Base-by-base conservation (phyloP, 1,140 invertebrate genomes). In the Apis dorsata region DNA sequence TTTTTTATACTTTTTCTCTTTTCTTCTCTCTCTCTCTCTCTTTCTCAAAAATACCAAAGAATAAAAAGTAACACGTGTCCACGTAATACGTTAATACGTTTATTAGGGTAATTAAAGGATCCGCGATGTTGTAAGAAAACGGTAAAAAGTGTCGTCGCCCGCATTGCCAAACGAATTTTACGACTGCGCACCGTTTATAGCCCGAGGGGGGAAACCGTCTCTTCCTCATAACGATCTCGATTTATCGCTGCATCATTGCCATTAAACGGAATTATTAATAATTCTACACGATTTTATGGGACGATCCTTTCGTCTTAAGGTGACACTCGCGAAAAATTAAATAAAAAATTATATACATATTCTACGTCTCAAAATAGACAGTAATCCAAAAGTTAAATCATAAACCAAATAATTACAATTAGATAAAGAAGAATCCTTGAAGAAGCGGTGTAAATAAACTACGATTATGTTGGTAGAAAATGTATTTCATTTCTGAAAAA, bases 31-130 rank as follows among this genome's bases (percentile, higher is more conserved):
- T n/a, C 15, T 74, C 21, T 60, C 57, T 24, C 34, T n/a, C 51
- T 34, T 73, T 19, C 51, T 59, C 44, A 1, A 17, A 44, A 34
- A 13, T 15, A 21, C 34, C 44, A 57, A 44, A n/a, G 19, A 15
- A 21, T 53, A 55, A 57, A 71, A 59, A 60, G 62, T 66, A 77
- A 34, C 65, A 51, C 65, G 57, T 63, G 55, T 82, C 34, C 34
- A 34, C 71, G 59, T 69, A 82, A 82, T 65, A 65, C 65, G 65
- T 76, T 82, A 77, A 82, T 82, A 62, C 80, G 80, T 82, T 82
- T 82, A 82, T 82, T 82, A 60, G 24, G 49, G 73, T 55, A 77
- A 77, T 77, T 77, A 69, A 44, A 77, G 51, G 80, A 70, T 82
- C 73, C 72, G 10, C 63, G 80, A 81, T 81, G 69, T 81, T 81